Conservation (phyloP, 2,113 vertebrate species). For the Psilopsiagon aymara region DNA sequence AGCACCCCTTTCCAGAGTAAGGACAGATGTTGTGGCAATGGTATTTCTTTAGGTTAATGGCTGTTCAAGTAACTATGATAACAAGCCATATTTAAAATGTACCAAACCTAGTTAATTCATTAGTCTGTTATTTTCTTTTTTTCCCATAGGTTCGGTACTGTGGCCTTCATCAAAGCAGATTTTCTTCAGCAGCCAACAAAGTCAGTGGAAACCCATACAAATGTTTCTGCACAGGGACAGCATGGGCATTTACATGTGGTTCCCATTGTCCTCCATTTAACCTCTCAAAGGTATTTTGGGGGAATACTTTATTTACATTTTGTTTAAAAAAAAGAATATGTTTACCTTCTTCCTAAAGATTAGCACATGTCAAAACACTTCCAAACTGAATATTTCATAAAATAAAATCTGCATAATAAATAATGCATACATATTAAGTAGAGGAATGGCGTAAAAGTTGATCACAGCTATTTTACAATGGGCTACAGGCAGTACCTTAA, state of each 20-base stretch:
- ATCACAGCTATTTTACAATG: constrained; percentile 19
- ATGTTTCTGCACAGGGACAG: neutral
- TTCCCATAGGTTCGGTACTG: accelerated
- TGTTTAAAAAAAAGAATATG: constrained; percentile 72
- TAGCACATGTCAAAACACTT: constrained; percentile 81
- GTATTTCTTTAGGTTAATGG: neutral
- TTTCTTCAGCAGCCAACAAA: neutral
- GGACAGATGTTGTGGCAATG: accelerated
- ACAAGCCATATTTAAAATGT: neutral
- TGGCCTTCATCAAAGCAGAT: neutral
- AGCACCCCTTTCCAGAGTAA: neutral
- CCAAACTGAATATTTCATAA: constrained; percentile 76
- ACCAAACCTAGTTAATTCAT: constrained; percentile 42
- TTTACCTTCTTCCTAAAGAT: constrained; percentile 78
- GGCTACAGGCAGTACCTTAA: neutral
- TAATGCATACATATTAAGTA: constrained; percentile 25
- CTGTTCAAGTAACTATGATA: constrained; percentile 8
- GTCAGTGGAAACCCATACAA: neutral
- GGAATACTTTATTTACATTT: constrained; percentile 80
- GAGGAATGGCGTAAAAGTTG: neutral
- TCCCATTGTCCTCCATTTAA: constrained; percentile 77
- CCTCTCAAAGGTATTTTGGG: constrained; percentile 20
- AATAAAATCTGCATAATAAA: constrained; percentile 62
- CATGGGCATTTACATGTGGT: constrained; percentile 68
- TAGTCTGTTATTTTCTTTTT: constrained; percentile 11